A percentile compares a stretch with the other conserved stretches of the same genome.
These are phyloP conservation scores for Merops nubicus DNA, from an alignment of 2,113 vertebrate species.

Conservation along the genomic window DNA sequence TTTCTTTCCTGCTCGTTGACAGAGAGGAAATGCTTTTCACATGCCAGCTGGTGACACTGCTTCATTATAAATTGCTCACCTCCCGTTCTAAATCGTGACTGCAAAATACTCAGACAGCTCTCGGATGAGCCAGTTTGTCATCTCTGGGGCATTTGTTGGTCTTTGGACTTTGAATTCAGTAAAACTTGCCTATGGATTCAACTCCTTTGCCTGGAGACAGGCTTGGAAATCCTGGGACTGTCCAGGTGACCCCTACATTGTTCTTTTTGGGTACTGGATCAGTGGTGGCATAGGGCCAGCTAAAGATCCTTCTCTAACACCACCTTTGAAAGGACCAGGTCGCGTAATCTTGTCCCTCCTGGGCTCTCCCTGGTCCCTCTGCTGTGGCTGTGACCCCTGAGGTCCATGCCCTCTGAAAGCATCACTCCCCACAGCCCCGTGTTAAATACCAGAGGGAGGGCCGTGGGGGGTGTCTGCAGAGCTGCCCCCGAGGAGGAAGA, in stretches of 20 bases:
- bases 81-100: background rate
- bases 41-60: slow-evolving; percentile 70
- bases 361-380: background rate
- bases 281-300: background rate
- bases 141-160: background rate
- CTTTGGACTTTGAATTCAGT: background rate
- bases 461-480: background rate
- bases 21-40: slow-evolving; percentile 42
- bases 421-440: background rate
- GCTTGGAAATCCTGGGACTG: background rate
- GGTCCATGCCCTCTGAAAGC: background rate
- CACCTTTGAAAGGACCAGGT: background rate
- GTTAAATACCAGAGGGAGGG: background rate
- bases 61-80: slow-evolving; percentile 50
- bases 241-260: background rate
- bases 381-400: background rate
- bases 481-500: background rate
- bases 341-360: background rate
- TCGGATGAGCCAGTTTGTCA: background rate
- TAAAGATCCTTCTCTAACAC: accelerated
- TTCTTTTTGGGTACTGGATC: background rate
- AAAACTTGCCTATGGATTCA: background rate
- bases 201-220: background rate
- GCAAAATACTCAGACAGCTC: background rate
- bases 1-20: background rate